Evolutionary conservation across 2,888 invertebrate genomes (phyloP), one percentile per base, ranked within the genome.

Genomic region (Toxonevra muliebris): DNA sequence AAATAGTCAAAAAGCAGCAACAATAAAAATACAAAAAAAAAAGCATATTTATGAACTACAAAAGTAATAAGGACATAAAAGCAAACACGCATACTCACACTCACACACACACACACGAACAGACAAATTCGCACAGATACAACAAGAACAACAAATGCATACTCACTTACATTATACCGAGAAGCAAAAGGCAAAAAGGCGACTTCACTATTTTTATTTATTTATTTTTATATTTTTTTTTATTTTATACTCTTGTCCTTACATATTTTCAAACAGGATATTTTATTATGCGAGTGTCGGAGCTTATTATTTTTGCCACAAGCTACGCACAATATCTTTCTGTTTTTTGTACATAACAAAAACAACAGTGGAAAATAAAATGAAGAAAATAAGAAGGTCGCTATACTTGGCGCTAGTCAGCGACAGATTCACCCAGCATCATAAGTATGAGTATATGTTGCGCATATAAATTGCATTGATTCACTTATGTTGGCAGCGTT

Each of bases 301-400:
- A 60, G 64, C 57, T 61, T 43, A 48, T 61, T 66, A 53, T 40
- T 62, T 48, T 43, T 41, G 66, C 68, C 63, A 43, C 65, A 66
- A 66, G 70, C 66, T 53, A 70, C 68, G 66, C 70, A 70, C 66
- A 66, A 63, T 66, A 63, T 30, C 63, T 65, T 58, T 8, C n/a
- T 11, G 11, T 17, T 11, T 53, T 20, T 55, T 41, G 30, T 57
- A 50, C 57, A 61, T 48, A 30, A 30, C 30, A 30, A 30, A 2
- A 30, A 30, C 30, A 30, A 30, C 30, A 30, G 30, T 30, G 30
- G 30, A 30, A 30, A 30, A 30, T 30, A 30, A 4, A 30, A 30
- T 30, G 30, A 30, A 30, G 30, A 30, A 30, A 30, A 30, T 2
- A 30, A 30, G 30, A 30, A 30, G 30, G 30, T 30, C 7, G 30